These are phyloP conservation scores for Pampusana beccarii DNA, from an alignment of 2,113 vertebrate genomes.

Conservation along the genomic window DNA sequence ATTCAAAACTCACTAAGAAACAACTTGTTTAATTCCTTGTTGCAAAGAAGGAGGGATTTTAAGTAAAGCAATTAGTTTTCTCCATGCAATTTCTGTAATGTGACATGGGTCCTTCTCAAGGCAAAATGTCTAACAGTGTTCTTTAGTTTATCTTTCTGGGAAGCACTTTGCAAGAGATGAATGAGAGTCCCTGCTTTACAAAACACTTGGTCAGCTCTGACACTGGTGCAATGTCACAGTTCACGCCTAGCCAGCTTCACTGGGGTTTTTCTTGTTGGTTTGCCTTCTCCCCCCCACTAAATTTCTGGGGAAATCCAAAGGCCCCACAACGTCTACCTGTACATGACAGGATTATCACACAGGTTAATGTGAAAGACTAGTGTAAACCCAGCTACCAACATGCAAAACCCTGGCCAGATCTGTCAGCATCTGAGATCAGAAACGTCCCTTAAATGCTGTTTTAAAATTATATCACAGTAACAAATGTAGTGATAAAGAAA, in stretches of 20 bases:
- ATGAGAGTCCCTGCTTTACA: not conserved
- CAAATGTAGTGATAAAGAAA: conserved; percentile 23
- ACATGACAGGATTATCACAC: not conserved
- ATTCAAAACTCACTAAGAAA: not conserved
- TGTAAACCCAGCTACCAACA: not conserved
- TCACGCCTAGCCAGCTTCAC: not conserved
- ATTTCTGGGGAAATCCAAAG: not conserved
- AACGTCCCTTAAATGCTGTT: not conserved
- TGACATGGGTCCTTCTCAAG: not conserved
- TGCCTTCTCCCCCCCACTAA: not conserved
- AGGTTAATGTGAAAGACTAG: not conserved
- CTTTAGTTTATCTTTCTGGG: not conserved
- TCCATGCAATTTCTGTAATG: not conserved
- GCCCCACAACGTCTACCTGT: not conserved
- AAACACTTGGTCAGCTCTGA: not conserved
- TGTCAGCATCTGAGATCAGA: conserved; percentile 3
- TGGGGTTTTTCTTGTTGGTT: not conserved
- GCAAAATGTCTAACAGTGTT: not conserved
- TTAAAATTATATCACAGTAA: conserved; percentile 1
- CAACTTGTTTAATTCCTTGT: not conserved
- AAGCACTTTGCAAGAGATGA: not conserved
- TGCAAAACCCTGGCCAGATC: not conserved
- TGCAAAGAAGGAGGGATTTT: not conserved
- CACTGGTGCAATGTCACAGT: not conserved
- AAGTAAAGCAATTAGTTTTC: not conserved